Evolutionary conservation across 2,797 vertebrate species (phyloP), one percentile per base, ranked within the genome.

Genomic region (Phrynocephalus vlangalii): DNA sequence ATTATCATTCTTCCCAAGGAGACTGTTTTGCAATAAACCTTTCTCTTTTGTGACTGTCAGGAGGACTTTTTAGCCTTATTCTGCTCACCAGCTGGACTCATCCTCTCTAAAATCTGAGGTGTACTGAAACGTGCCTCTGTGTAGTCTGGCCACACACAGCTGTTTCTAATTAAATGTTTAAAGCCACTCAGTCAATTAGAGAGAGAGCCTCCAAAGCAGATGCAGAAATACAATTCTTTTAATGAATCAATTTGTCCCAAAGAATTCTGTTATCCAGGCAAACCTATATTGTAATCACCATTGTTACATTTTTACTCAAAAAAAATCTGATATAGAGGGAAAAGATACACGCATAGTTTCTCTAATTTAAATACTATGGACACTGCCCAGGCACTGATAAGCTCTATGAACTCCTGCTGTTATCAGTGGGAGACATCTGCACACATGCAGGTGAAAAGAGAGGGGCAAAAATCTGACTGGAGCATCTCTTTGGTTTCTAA

Each of bases 91-190:
- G 83, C 83, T 88, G 83, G 78, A 76, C 71, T 81, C 60, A 44
- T 81, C 68, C 84, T 82, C 87, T 81, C 66, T 66, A 78, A 88
- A 71, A 83, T 60, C 60, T 71, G 75, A 73, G 87, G 72, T 85
- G 73, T 6, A 48, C 30, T 6, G 63, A 56, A 67, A 85, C 48
- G 26, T 75, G 72, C 48, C 78, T 75, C 44, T 76, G 24, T 81
- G 60, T 85, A 68, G 78, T 83, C 83, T 83, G 85, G 48, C 30
- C 56, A 73, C 78, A 85, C 78, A 85, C 83, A 85, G 83, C 78
- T 88, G 87, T 88, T 85, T 81, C 87, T 83, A 88, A 88, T 88
- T 88, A 88, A 88, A 88, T 81, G 83, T 85, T 88, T 88, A 88
- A 83, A 88, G 60, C 87, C 78, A 85, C 71, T 85, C 87, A 76